A percentile compares a stretch with the other conserved stretches of the same genome.
phyloP scores from a whole-genome alignment of 2,113 vertebrate genomes.

The Casuarius casuarius region DNA sequence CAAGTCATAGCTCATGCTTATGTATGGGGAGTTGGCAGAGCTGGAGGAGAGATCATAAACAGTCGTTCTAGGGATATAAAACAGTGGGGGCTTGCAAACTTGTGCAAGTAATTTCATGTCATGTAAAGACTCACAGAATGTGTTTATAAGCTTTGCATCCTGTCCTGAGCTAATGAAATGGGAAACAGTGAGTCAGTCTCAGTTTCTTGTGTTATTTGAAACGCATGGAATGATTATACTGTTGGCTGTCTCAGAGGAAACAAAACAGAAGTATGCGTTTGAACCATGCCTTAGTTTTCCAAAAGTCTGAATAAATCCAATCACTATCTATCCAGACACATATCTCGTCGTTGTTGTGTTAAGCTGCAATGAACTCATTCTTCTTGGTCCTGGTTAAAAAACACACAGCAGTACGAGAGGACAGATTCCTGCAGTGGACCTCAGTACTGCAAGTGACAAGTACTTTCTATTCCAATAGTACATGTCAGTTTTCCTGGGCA shows the following conservation, averaged over 20 bases:
- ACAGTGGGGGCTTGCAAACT: background rate
- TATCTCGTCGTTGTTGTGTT: conserved; percentile 14
- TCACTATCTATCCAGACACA: background rate
- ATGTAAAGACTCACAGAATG: conserved; percentile 34
- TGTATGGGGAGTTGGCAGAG: background rate
- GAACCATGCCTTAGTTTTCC: conserved; percentile 56
- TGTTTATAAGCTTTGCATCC: conserved; percentile 71
- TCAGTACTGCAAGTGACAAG: background rate
- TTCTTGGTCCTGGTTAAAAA: background rate
- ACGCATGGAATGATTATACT: conserved; percentile 12
- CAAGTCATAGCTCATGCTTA: conserved; percentile 19
- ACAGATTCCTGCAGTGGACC: background rate
- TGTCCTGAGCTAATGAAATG: conserved; percentile 61
- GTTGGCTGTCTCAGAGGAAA: conserved; percentile 64
- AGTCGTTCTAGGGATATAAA: conserved; percentile 40
- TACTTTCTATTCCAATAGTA: conserved; percentile 11
- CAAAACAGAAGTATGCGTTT: conserved; percentile 60
- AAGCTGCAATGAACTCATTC: background rate
- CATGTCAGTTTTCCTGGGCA: background rate
- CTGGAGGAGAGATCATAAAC: conserved; percentile 11
- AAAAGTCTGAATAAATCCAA: conserved; percentile 56
- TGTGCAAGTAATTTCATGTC: conserved; percentile 30
- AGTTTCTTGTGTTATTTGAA: conserved; percentile 57
- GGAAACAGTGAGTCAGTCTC: conserved; percentile 70
- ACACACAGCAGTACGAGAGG: background rate